Evolutionary conservation across 2,113 vertebrate species (phyloP).

Genomic region (Bufo gargarizans): DNA sequence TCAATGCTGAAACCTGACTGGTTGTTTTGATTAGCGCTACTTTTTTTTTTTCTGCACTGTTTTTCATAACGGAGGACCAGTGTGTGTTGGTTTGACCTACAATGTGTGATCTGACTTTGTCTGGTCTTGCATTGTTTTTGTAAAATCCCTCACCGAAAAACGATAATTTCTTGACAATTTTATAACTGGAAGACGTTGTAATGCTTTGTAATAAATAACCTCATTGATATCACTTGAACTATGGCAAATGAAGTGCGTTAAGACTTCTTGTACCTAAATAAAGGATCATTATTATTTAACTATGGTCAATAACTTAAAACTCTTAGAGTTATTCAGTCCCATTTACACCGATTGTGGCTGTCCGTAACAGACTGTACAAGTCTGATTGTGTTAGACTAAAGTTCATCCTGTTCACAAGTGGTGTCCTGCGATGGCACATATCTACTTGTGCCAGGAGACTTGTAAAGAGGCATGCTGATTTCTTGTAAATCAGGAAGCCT

Average conservation of each 20-base stretch:
- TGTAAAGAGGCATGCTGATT: conserved; percentile 84
- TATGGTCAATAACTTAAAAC: conserved; percentile 77
- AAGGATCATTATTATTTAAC: conserved; percentile 47
- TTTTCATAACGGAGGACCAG: background rate
- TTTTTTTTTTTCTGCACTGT: background rate
- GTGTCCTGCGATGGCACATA: conserved; percentile 78
- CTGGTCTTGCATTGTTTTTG: background rate
- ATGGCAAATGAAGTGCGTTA: conserved; percentile 40
- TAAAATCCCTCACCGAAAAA: background rate
- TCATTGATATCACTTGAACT: background rate
- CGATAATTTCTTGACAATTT: background rate
- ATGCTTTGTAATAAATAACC: conserved; percentile 48
- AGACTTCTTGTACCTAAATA: conserved; percentile 48
- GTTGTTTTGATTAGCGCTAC: background rate
- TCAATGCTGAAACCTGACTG: background rate
- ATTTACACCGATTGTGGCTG: conserved; percentile 57
- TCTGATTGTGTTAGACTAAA: conserved; percentile 61
- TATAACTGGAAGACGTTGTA: conserved; percentile 47
- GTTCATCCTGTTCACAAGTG: conserved; percentile 66
- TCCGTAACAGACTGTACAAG: conserved; percentile 49
- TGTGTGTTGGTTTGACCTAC: background rate
- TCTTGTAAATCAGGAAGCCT: conserved; percentile 90
- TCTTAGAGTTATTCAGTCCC: conserved; percentile 65
- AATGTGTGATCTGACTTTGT: background rate
- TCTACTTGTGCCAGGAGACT: conserved; percentile 78